Percentiles rank a stretch among this genome's conserved stretches.
phyloP scores from a whole-genome alignment of 2,797 vertebrate genomes.

The Pyrrhura leucotis region DNA sequence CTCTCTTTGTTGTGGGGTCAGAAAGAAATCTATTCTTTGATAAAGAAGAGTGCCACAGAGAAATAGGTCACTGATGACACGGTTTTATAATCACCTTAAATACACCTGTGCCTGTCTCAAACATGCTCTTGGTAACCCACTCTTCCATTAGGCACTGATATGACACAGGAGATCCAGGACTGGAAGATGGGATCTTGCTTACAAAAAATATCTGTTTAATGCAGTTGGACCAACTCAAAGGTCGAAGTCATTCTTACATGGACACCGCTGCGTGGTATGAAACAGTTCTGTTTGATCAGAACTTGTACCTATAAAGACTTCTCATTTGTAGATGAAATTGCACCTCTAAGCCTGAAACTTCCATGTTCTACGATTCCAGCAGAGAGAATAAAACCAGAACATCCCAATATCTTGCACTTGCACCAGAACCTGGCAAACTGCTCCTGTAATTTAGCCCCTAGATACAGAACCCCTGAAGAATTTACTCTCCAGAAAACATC shows the following conservation, averaged over 20 bases:
- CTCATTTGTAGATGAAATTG: accelerated
- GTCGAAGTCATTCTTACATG: accelerated
- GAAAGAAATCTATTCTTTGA: neutral
- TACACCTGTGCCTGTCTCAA: neutral
- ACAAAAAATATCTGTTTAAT: neutral
- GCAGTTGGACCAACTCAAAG: neutral
- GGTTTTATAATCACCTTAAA: slow-evolving; percentile 30
- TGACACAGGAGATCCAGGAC: neutral
- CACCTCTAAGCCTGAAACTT: neutral
- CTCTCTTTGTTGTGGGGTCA: neutral
- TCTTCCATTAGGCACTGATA: neutral
- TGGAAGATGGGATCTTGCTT: neutral
- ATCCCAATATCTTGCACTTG: neutral
- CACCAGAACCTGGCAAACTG: neutral
- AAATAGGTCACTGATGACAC: neutral
- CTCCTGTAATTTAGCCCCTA: neutral
- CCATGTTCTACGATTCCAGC: accelerated
- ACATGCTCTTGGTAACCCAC: neutral
- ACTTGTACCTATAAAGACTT: accelerated
- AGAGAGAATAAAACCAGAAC: neutral
- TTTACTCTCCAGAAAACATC: neutral
- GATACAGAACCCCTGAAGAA: neutral
- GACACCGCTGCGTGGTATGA: neutral
- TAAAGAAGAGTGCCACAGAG: neutral
- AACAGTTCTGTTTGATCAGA: neutral